Base-by-base conservation (phyloP, 37 sponge, comb jelly and placozoan genomes). In the Hexactinellida sp. region DNA sequence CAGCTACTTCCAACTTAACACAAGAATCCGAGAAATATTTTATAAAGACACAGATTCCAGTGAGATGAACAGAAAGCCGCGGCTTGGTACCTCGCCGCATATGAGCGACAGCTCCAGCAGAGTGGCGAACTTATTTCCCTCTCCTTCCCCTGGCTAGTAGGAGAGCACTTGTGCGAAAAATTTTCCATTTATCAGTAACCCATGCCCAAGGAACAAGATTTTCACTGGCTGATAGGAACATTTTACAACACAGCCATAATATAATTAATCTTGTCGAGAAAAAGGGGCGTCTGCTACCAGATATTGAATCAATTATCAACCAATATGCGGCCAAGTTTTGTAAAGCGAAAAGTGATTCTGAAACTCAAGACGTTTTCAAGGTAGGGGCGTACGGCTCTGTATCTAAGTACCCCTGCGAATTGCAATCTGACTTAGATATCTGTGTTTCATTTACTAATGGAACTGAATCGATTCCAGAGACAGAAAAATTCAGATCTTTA, bases 391-490 rank as follows among this genome's bases (percentile, higher is more conserved):
- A 25, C 76, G 76, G 76, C 3, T 63, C 76, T n/a, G 30, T n/a
- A 21, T 63, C 76, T 28, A n/a, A 25, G 5, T 63, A 63, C 30
- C 76, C 13, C 3, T 63, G 76, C 13, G 76, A 63, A 10, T 25
- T 63, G 76, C 76, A 63, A 63, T 63, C 76, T 32, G 76, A 63
- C 76, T 63, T 63, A 63, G 76, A 63, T 23, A 28, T 63, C 34
- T 63, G 28, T n/a, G 76, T 63, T 23, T 32, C 76, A 5, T n/a
- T 63, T 3, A 63, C 76, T 28, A 23, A n/a, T 23, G 76, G 76
- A 63, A n/a, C 34, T 23, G 30, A n/a, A 3, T 25, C 76, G 3
- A 63, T 63, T 63, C 30, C 76, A 10, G 32, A 63, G 13, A 21
- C 76, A 25, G 76, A 10, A 7, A n/a, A 63, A n/a, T 63, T 63